Conservation (phyloP, 2,888 invertebrate genomes). For the Chrysolina haemoptera region DNA sequence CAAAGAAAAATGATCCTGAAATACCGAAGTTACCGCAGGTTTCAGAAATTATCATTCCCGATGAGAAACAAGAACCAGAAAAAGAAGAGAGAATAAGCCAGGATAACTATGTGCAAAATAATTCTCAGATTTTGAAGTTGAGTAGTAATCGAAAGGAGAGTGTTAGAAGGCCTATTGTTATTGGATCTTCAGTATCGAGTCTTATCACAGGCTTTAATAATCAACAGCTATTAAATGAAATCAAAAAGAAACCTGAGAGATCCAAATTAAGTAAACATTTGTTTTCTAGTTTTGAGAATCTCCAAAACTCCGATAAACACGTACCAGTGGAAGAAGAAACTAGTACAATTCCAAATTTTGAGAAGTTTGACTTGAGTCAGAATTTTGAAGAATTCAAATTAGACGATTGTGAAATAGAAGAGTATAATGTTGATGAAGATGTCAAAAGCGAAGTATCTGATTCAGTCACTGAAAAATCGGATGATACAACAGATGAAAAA, state of each 20-base stretch:
- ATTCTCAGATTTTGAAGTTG: conserved; percentile 68
- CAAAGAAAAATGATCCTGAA: conserved; percentile 73
- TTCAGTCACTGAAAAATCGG: conserved; percentile 23
- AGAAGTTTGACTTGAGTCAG: conserved; percentile 80
- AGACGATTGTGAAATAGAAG: conserved; percentile 79
- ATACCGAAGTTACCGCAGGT: conserved; percentile 84
- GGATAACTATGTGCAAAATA: conserved; percentile 69
- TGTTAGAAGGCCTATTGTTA: conserved; percentile 73
- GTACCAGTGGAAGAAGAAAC: conserved; percentile 42
- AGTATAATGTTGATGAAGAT: conserved; percentile 62
- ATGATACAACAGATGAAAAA: conserved; percentile 31
- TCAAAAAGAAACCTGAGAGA: conserved; percentile 67
- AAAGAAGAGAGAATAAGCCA: conserved; percentile 64
- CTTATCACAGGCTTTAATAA: conserved; percentile 69
- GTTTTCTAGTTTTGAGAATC: conserved; percentile 68
- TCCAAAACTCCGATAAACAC: conserved; percentile 66
- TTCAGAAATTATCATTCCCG: conserved; percentile 82
- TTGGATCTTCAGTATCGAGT: conserved; percentile 76
- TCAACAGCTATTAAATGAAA: conserved; percentile 73
- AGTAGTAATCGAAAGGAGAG: conserved; percentile 68
- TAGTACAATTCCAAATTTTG: conserved; percentile 62
- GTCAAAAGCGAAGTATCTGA: conserved; percentile 48
- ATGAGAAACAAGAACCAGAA: conserved; percentile 66
- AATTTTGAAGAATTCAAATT: conserved; percentile 87
- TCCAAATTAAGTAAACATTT: conserved; percentile 57